Percentiles rank a stretch among this genome's conserved stretches.
Evolutionary conservation across 1,140 invertebrate genomes (phyloP).

Genomic region (Pseudomyrmex gracilis): DNA sequence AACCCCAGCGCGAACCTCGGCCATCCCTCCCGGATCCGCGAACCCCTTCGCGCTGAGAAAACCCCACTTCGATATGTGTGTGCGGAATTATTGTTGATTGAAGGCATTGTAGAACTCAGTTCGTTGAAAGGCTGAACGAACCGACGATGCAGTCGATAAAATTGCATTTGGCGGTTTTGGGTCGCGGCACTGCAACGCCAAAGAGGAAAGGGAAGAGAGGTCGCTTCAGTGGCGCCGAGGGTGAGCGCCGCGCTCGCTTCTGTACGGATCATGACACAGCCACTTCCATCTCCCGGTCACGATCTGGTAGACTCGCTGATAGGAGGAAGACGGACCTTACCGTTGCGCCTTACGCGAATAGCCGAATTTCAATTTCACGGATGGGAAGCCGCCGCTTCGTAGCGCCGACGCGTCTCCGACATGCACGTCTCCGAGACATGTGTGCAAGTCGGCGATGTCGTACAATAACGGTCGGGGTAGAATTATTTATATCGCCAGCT

Average conservation of each 20-base stretch:
- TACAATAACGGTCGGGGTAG: neutral
- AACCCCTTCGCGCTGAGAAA: slow-evolving; percentile 35
- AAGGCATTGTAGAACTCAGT: slow-evolving; percentile 78
- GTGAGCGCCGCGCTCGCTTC: neutral
- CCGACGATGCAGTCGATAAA: slow-evolving; percentile 73
- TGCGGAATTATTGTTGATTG: slow-evolving; percentile 82
- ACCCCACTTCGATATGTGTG: slow-evolving; percentile 49
- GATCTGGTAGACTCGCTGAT: slow-evolving; percentile 22
- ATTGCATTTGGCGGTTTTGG: slow-evolving; percentile 77
- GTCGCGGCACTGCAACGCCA: slow-evolving; percentile 32
- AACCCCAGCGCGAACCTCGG: slow-evolving; percentile 8
- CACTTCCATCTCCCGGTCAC: slow-evolving; percentile 11
- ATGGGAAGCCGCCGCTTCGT: neutral
- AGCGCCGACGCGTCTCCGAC: neutral
- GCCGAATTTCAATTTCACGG: slow-evolving; percentile 58
- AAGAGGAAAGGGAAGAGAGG: neutral
- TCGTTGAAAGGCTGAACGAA: slow-evolving; percentile 67
- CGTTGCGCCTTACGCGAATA: slow-evolving; percentile 14
- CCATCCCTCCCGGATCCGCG: slow-evolving; percentile 17
- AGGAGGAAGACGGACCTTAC: slow-evolving; percentile 17
- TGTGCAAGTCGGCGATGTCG: neutral
- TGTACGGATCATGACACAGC: neutral
- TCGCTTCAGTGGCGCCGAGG: neutral
- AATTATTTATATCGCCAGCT: slow-evolving; percentile 34
- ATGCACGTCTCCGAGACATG: neutral